A percentile compares a stretch with the other conserved stretches of the same genome.
phyloP scores from a whole-genome alignment of 1,140 invertebrate species.

The Lepidurus arcticus region DNA sequence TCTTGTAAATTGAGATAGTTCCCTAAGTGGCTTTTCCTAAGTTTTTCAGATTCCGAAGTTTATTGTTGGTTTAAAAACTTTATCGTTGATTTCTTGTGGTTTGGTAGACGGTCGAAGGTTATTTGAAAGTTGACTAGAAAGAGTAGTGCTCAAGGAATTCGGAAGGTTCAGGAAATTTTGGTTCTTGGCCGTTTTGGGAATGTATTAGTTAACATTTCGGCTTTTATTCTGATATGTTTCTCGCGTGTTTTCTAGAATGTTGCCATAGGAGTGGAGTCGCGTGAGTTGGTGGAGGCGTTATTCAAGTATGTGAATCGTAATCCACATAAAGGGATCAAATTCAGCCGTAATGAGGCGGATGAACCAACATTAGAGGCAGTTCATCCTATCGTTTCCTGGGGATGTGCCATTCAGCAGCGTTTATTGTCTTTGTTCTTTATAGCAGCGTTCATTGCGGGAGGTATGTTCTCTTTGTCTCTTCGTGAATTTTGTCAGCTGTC shows the following conservation, averaged over 20 bases:
- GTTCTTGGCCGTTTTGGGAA: too few relatives aligned
- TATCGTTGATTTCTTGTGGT: too few relatives aligned
- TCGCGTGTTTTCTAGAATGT: not conserved
- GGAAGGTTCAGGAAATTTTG: too few relatives aligned
- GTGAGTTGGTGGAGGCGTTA: not conserved
- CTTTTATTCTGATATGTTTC: too few relatives aligned
- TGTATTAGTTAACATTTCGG: too few relatives aligned
- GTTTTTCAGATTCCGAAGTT: too few relatives aligned
- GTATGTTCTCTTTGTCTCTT: conserved; percentile 25
- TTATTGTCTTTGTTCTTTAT: conserved; percentile 15
- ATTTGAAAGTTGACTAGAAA: too few relatives aligned
- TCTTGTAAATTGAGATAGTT: too few relatives aligned
- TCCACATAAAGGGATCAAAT: conserved; percentile 9
- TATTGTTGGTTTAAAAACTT: too few relatives aligned
- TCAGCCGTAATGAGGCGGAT: not conserved
- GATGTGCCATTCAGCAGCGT: not conserved
- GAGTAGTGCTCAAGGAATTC: too few relatives aligned
- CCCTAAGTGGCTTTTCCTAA: too few relatives aligned
- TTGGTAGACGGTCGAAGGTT: too few relatives aligned
- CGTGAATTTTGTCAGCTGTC: not conserved
- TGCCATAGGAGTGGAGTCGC: not conserved
- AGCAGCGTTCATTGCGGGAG: conserved; percentile 26
- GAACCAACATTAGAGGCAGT: not conserved
- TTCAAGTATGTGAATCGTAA: not conserved
- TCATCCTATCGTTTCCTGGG: not conserved